Percentiles rank a stretch among this genome's conserved stretches.
Conservation (phyloP, 2,797 vertebrate genomes). For the Champsocephalus gunnari region DNA sequence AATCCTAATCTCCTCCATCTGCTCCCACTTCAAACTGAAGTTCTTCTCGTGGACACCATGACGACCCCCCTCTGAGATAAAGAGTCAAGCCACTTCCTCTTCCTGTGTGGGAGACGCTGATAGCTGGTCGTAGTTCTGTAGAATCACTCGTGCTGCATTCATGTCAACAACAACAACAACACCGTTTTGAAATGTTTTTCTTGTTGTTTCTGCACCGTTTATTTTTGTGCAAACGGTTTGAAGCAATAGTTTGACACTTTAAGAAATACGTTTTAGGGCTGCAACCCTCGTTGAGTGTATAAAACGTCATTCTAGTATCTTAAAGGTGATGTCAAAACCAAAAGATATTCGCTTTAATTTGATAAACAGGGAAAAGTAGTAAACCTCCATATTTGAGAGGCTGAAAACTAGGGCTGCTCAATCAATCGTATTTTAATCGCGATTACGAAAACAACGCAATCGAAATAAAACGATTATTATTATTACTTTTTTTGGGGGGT, state of each 20-base stretch:
- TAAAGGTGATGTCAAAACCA: too few relatives aligned
- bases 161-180: constrained; percentile 33
- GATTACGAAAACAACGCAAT: too few relatives aligned
- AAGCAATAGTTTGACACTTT: neutral
- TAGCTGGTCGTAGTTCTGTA: constrained; percentile 46
- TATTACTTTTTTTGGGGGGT: too few relatives aligned
- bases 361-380: too few relatives aligned
- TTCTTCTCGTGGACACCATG: constrained; percentile 23
- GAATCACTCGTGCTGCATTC: constrained; percentile 61
- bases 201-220: neutral
- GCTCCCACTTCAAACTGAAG: constrained; percentile 28
- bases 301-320: too few relatives aligned
- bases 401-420: too few relatives aligned
- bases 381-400: too few relatives aligned
- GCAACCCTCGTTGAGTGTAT: too few relatives aligned
- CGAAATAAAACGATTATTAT: too few relatives aligned
- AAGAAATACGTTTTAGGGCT: neutral
- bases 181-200: constrained; percentile 10
- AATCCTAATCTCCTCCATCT: constrained; percentile 12
- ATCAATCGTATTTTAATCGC: too few relatives aligned
- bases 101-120: constrained; percentile 62
- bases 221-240: neutral
- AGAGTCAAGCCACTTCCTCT: constrained; percentile 63
- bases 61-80: neutral
- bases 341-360: too few relatives aligned